These are phyloP conservation scores for Epirrita christyi DNA, from an alignment of 2,888 invertebrate species.

Conservation along the genomic window DNA sequence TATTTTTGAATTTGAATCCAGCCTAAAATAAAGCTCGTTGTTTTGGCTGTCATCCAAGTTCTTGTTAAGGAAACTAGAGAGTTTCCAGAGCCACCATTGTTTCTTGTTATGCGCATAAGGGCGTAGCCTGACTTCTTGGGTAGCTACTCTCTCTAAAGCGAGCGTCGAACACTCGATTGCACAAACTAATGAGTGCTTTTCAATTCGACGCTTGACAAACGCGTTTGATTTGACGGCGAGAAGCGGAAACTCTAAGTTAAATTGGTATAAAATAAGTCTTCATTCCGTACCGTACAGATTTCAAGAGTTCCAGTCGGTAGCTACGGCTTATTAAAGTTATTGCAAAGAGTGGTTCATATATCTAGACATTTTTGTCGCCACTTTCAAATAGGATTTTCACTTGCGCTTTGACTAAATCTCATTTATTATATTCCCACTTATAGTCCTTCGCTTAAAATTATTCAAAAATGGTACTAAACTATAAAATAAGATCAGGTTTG, in stretches of 20 bases:
- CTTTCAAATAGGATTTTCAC: conserved; percentile 15
- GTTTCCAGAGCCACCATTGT: conserved; percentile 64
- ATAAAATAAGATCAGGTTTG: background rate
- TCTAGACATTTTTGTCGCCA: conserved; percentile 19
- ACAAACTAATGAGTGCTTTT: conserved; percentile 41
- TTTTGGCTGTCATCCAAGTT: conserved; percentile 76
- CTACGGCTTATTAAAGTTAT: conserved; percentile 25
- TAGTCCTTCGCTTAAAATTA: background rate
- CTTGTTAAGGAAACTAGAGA: conserved; percentile 78
- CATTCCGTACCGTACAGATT: conserved; percentile 11
- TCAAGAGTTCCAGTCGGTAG: conserved; percentile 19
- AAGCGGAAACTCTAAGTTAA: conserved; percentile 30
- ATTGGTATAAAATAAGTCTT: conserved; percentile 30
- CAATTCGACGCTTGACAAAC: conserved; percentile 37
- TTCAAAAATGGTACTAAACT: background rate
- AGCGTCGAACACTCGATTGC: conserved; percentile 32
- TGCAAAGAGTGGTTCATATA: conserved; percentile 23
- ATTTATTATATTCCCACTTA: background rate
- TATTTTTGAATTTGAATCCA: conserved; percentile 44
- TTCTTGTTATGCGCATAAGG: conserved; percentile 65
- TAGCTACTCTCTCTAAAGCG: conserved; percentile 28
- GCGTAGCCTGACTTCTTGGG: conserved; percentile 45
- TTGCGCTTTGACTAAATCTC: background rate
- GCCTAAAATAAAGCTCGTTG: conserved; percentile 62
- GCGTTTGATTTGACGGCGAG: conserved; percentile 35